Evolutionary conservation across 2,888 invertebrate genomes (phyloP).

Genomic region (Reticulitermes lucifugus): DNA sequence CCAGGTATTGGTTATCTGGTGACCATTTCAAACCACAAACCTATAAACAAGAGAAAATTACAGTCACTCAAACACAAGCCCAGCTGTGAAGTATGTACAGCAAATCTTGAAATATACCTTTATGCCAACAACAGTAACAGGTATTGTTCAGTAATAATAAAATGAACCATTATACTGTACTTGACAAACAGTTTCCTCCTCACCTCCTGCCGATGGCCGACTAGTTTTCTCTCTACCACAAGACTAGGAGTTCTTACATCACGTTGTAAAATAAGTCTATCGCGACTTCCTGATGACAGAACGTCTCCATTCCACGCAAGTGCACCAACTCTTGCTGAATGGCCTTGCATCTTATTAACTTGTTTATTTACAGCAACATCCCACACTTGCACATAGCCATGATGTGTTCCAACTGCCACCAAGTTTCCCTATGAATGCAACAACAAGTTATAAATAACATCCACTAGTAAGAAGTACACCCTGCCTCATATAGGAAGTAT

Average conservation of each 20-base stretch:
- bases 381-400: constrained; percentile 98
- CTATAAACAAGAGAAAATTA: constrained; percentile 56
- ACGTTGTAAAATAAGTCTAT: constrained; percentile 91
- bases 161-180: not conserved
- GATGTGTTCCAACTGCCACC: constrained; percentile 98
- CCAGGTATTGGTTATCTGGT: constrained; percentile 95
- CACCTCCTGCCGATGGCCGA: constrained; percentile 95
- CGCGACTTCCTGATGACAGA: constrained; percentile 94
- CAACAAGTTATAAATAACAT: not conserved
- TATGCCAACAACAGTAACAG: too few relatives aligned
- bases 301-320: constrained; percentile 98
- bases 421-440: constrained; percentile 76
- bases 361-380: constrained; percentile 93
- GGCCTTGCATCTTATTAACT: constrained; percentile 91
- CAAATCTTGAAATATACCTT: too few relatives aligned
- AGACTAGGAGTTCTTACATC: constrained; percentile 88
- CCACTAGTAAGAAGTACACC: not conserved
- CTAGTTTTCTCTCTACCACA: constrained; percentile 83
- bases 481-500: too few relatives aligned
- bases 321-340: constrained; percentile 92
- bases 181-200: not conserved
- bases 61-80: too few relatives aligned
- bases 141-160: not conserved
- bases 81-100: too few relatives aligned
- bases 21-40: constrained; percentile 98